Percentiles rank a stretch among this genome's conserved stretches.
Conservation (phyloP, 2,797 vertebrate species). For the Scarus forsteni region DNA sequence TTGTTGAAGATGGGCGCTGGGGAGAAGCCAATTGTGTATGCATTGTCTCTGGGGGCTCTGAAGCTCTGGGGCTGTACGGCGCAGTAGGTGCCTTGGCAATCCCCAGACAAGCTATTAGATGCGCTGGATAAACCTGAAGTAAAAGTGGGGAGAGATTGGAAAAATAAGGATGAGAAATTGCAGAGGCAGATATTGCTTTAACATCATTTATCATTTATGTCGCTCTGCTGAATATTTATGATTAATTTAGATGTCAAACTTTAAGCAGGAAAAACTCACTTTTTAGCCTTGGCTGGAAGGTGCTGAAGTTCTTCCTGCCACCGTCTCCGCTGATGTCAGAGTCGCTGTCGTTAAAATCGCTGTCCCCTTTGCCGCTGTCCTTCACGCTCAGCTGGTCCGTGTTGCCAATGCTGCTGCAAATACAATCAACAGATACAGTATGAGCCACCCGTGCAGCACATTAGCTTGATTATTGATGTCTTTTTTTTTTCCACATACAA, state of each 20-base stretch:
- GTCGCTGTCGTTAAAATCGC: slow-evolving; percentile 87
- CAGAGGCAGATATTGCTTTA: slow-evolving; percentile 13
- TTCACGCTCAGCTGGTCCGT: slow-evolving; percentile 86
- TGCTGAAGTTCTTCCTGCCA: slow-evolving; percentile 75
- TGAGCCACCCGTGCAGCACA: slow-evolving; percentile 64
- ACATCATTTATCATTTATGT: slow-evolving; percentile 18
- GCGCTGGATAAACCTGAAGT: slow-evolving; percentile 67
- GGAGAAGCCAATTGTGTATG: slow-evolving; percentile 74
- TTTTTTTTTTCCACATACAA: slow-evolving; percentile 31
- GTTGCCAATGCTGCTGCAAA: slow-evolving; percentile 79
- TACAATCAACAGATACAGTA: slow-evolving; percentile 71
- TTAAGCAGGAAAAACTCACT: slow-evolving; percentile 68
- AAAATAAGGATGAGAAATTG: slow-evolving; percentile 31
- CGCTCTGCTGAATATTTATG: slow-evolving; percentile 7
- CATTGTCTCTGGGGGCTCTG: slow-evolving; percentile 69
- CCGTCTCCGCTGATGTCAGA: slow-evolving; percentile 81
- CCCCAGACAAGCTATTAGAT: slow-evolving; percentile 64
- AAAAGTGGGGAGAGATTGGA: slow-evolving; percentile 21
- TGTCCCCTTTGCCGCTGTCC: slow-evolving; percentile 88
- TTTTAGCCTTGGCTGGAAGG: slow-evolving; percentile 75
- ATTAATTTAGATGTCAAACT: slow-evolving; percentile 4
- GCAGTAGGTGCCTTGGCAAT: slow-evolving; percentile 62
- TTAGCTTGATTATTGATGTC: slow-evolving; percentile 80
- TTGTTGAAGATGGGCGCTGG: slow-evolving; percentile 70
- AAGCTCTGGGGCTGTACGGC: slow-evolving; percentile 67